These are phyloP conservation scores for Cephalophus harveyi DNA, from an alignment of 2,113 vertebrate species.

Conservation along the genomic window DNA sequence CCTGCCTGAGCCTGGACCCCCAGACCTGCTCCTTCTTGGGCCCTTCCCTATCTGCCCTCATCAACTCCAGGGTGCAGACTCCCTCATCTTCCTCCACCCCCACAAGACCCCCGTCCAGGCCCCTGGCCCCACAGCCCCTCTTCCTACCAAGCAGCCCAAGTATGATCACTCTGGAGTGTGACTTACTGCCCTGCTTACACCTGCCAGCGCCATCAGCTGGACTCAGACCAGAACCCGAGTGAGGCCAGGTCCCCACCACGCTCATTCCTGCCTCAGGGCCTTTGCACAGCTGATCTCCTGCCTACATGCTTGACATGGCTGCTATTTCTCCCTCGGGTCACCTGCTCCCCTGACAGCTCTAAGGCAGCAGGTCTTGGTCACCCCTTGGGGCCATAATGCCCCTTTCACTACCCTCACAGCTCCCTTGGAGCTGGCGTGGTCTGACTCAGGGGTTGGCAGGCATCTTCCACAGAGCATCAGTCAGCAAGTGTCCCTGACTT, in stretches of 20 bases:
- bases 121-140: background rate
- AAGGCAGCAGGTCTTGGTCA: background rate
- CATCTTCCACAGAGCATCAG: background rate
- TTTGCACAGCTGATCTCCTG: background rate
- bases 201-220: accelerated
- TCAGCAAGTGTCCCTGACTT: accelerated
- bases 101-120: background rate
- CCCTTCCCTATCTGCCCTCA: background rate
- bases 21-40: background rate
- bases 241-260: too few species aligned
- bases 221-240: background rate
- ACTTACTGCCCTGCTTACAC: background rate
- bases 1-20: background rate
- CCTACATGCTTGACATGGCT: background rate
- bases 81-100: background rate
- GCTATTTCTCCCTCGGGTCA: background rate
- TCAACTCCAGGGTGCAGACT: background rate
- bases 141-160: background rate
- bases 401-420: background rate
- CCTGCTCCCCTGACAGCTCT: background rate
- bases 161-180: background rate
- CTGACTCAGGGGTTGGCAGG: background rate
- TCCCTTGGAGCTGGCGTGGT: accelerated
- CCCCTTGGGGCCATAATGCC: accelerated
- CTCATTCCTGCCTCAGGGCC: background rate